Conservation (phyloP, 2,113 vertebrate species). For the Narcine bancroftii region DNA sequence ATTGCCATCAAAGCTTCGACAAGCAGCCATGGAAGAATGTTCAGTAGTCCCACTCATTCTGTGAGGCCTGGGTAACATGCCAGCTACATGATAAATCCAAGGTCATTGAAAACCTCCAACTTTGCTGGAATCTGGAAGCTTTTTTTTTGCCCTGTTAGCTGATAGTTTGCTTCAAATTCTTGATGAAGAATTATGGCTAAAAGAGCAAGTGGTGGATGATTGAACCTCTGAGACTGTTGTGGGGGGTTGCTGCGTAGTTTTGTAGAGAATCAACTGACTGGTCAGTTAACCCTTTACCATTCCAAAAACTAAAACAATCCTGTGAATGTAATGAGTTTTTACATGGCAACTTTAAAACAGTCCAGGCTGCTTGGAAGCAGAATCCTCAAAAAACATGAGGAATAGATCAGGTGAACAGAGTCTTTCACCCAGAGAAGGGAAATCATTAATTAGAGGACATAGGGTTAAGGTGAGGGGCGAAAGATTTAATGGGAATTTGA, state of each 20-base stretch:
- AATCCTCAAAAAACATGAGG: neutral
- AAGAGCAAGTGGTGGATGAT: neutral
- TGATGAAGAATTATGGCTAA: neutral
- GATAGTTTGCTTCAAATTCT: neutral
- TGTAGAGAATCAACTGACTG: neutral
- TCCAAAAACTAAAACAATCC: neutral
- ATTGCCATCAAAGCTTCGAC: neutral
- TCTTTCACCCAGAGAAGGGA: no score
- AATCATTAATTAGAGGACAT: no score
- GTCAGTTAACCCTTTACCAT: neutral
- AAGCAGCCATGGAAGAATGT: neutral
- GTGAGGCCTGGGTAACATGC: constrained; percentile 9
- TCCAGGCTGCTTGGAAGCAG: neutral
- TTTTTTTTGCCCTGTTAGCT: no score
- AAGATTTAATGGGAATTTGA: no score
- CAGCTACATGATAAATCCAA: constrained; percentile 14
- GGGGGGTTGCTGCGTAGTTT: neutral
- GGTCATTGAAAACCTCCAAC: neutral
- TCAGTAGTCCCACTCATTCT: neutral
- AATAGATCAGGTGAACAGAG: neutral
- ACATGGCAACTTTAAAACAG: neutral
- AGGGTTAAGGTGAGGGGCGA: no score
- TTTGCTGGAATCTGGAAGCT: neutral
- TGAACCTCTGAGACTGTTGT: neutral
- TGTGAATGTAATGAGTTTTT: neutral